These are phyloP conservation scores for Marronus borbonicus DNA, from an alignment of 2,888 invertebrate genomes.

Conservation along the genomic window DNA sequence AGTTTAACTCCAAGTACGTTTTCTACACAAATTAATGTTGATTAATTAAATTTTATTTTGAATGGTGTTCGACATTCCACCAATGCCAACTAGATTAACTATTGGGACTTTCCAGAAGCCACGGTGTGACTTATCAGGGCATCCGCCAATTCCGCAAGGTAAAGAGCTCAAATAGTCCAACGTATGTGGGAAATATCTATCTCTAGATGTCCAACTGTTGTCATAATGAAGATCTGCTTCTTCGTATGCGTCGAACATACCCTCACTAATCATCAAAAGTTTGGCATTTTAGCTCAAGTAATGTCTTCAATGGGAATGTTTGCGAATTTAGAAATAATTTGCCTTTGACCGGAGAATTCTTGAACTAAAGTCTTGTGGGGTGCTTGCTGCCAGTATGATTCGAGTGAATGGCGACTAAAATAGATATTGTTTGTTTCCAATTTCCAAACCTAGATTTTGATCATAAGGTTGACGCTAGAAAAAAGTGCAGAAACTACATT, in stretches of 20 bases:
- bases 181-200: conserved; percentile 80
- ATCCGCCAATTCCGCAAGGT: conserved; percentile 74
- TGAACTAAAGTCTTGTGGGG: conserved; percentile 58
- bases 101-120: conserved; percentile 81
- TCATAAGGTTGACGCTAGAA: no score
- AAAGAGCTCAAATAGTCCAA: conserved; percentile 75
- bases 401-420: conserved; percentile 43
- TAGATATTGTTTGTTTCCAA: no score
- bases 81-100: conserved; percentile 72
- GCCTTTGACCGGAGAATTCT: conserved; percentile 67
- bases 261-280: conserved; percentile 75
- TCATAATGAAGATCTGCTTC: conserved; percentile 75
- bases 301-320: conserved; percentile 64
- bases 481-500: no score
- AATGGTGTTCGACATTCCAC: conserved; percentile 57
- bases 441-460: no score
- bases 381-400: conserved; percentile 66
- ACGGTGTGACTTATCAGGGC: conserved; percentile 74
- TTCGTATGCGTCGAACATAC: conserved; percentile 74
- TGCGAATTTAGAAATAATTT: conserved; percentile 65
- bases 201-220: conserved; percentile 75
- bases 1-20: conserved; percentile 61
- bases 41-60: no score
- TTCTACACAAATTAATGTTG: conserved; percentile 27
- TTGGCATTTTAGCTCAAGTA: conserved; percentile 72